Base-by-base conservation (phyloP, 1,140 invertebrate species). In the Drosophila ohnishii region DNA sequence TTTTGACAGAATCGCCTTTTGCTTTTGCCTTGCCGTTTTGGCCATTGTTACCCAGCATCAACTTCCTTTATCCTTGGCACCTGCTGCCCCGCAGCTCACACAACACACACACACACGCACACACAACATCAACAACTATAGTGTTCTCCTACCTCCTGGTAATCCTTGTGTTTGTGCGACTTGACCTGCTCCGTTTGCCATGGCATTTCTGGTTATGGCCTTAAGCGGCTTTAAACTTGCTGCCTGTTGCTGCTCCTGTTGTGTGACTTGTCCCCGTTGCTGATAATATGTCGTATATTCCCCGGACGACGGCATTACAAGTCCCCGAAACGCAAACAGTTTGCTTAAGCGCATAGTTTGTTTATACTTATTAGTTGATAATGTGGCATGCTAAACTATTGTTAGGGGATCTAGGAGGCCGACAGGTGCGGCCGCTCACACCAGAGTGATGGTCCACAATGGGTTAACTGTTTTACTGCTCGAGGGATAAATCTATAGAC, bases 1-100 rank as follows among this genome's bases (percentile, higher is more conserved):
- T 87, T 87, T 88, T 87, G 83, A 87, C 83, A 87, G 84, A 76
- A 87, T 87, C 83, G 84, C 83, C 83, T 88, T 86, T 86, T 79
- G 83, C 83, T 65, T 88, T 87, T 70, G 83, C 83, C 62, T 69
- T 83, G 73, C 75, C 78, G 64, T 87, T 81, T 82, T 73, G 84
- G 79, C 83, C 71, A 87, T 86, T 86, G 83, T 86, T 78, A 72
- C 13, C 77, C 75, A 67, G 72, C 80, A 61, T 61, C 64, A 57
- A 30, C 66, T 59, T 53, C 40, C 61, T 61, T 74, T 74, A 73
- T 74, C 57, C 57, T 28, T 63, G 11, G 69, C 79, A 82, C 80
- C 80, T 83, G 80, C 78, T 72, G 50, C 35, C 67, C 44, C 51
- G 10, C 19, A 69, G 16, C 51, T 37, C 51, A 28, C 39, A 37